Evolutionary conservation across 2,113 vertebrate genomes (phyloP).

Genomic region (Corvus hawaiiensis): DNA sequence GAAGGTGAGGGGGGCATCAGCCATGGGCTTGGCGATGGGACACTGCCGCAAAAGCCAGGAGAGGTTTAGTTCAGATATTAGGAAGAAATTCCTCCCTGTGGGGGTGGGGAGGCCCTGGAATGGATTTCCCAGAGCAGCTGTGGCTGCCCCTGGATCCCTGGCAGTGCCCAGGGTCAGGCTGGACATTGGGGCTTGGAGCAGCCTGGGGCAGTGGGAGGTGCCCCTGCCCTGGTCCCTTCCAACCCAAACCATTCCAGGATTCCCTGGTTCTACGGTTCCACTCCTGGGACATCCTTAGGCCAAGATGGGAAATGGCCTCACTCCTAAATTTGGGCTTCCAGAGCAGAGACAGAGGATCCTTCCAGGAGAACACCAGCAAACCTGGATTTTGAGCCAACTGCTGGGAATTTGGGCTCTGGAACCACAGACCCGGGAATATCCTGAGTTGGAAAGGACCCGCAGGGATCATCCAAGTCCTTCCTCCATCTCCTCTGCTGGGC

Average conservation of each 20-base stretch:
- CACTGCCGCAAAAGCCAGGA: neutral
- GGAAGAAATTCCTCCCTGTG: neutral
- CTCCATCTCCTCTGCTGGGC: neutral
- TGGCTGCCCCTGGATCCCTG: neutral
- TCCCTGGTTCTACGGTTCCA: fast-evolving
- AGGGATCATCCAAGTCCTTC: neutral
- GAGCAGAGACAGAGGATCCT: neutral
- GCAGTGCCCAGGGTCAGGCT: fast-evolving
- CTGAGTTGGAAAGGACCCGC: neutral
- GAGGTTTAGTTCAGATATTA: neutral
- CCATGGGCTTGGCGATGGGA: neutral
- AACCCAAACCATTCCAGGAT: neutral
- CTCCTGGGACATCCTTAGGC: neutral
- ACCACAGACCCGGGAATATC: neutral
- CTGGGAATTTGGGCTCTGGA: neutral
- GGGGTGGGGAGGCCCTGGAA: too few relatives aligned
- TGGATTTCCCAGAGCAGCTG: neutral
- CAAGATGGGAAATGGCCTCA: neutral
- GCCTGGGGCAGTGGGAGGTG: neutral
- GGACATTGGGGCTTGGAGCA: neutral
- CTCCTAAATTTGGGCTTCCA: neutral
- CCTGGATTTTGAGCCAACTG: neutral
- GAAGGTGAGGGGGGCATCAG: neutral
- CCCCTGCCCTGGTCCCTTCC: neutral
- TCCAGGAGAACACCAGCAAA: neutral